A percentile compares a stretch with the other conserved stretches of the same genome.
Conservation (phyloP, 1,140 invertebrate genomes). For the Drosophila malerkotliana region DNA sequence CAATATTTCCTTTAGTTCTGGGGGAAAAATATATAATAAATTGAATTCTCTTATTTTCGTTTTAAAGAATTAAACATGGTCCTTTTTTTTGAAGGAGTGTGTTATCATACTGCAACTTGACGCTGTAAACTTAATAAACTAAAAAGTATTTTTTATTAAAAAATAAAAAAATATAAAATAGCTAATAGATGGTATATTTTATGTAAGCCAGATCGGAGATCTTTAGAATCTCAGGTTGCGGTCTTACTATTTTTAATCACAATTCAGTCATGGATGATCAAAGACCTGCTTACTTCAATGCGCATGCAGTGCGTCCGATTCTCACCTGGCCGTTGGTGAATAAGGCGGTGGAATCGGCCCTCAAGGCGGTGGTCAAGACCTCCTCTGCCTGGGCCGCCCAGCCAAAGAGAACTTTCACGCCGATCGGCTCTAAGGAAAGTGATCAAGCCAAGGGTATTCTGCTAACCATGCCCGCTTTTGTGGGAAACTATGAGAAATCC, state of each 20-base stretch:
- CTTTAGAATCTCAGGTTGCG: neutral
- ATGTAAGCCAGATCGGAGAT: neutral
- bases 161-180: neutral
- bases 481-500: constrained; percentile 71
- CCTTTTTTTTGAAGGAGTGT: too few species aligned
- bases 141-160: neutral
- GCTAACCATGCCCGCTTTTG: constrained; percentile 84
- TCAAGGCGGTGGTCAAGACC: constrained; percentile 36
- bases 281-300: constrained; percentile 38
- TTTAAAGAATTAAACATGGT: too few species aligned
- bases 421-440: neutral
- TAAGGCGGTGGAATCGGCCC: constrained; percentile 63
- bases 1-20: too few species aligned
- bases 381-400: constrained; percentile 34
- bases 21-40: too few species aligned
- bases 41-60: too few species aligned
- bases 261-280: constrained; percentile 15
- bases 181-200: neutral
- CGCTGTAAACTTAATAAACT: too few species aligned
- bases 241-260: neutral
- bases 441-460: constrained; percentile 34
- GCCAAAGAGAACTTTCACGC: constrained; percentile 43
- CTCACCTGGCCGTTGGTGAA: constrained; percentile 69
- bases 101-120: too few species aligned
- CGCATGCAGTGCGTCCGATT: constrained; percentile 47